A percentile compares a stretch with the other conserved stretches of the same genome.
Evolutionary conservation across 2,888 invertebrate genomes (phyloP).

Genomic region (Callyntrura guangdongensis): DNA sequence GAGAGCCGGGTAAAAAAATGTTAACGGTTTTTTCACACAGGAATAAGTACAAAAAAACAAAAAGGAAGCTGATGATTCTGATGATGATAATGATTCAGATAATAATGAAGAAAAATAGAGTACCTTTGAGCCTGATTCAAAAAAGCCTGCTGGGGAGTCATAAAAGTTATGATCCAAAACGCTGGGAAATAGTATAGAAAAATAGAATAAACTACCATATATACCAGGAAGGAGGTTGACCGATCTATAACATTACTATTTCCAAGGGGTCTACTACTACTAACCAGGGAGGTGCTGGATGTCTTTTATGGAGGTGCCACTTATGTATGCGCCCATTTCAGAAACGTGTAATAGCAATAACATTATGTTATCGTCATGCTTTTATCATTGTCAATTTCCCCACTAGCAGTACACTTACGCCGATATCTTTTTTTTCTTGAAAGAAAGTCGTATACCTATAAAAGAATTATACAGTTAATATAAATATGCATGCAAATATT

Average conservation of each 20-base stretch:
- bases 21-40: neutral
- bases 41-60: neutral
- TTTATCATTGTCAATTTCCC: too few relatives aligned
- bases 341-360: too few relatives aligned
- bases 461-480: too few relatives aligned
- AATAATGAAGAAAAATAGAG: slow-evolving; percentile 64
- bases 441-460: too few relatives aligned
- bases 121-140: slow-evolving; percentile 50
- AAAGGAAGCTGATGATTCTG: slow-evolving; percentile 35
- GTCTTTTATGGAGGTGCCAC: neutral
- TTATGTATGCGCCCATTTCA: neutral
- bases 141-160: slow-evolving; percentile 57
- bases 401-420: too few relatives aligned
- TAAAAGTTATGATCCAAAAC: slow-evolving; percentile 67
- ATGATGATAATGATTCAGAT: slow-evolving; percentile 29
- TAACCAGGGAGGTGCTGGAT: neutral
- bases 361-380: too few relatives aligned
- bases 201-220: neutral
- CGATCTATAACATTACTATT: too few relatives aligned
- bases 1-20: neutral
- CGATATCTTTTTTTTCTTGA: too few relatives aligned
- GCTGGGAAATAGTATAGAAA: slow-evolving; percentile 5
- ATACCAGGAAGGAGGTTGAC: neutral
- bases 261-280: too few relatives aligned
- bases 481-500: too few relatives aligned